A percentile compares a stretch with the other conserved stretches of the same genome.
phyloP scores from a whole-genome alignment of 2,888 invertebrate genomes.

The Strigamia maritima region DNA sequence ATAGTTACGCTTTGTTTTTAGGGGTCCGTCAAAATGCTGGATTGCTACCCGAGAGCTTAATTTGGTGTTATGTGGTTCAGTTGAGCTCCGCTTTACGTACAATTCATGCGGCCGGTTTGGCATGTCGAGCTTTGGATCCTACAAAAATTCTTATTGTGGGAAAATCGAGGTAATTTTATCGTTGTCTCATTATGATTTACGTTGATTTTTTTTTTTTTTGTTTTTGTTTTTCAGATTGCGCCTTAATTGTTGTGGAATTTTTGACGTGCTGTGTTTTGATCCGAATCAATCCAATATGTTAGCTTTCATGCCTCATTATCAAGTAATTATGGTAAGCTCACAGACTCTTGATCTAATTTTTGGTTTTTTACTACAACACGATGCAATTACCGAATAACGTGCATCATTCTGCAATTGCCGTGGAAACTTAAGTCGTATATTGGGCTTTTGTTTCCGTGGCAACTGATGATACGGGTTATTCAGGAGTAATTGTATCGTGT shows the following conservation, averaged over 20 bases:
- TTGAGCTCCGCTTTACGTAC: constrained; percentile 87
- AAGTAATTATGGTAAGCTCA: no score
- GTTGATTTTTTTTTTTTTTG: not conserved
- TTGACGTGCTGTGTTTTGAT: constrained; percentile 70
- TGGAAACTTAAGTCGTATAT: no score
- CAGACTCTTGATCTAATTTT: no score
- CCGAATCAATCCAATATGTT: constrained; percentile 64
- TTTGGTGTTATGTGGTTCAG: constrained; percentile 96
- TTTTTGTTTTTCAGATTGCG: constrained; percentile 60
- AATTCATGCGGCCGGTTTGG: constrained; percentile 76
- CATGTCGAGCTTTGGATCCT: constrained; percentile 81
- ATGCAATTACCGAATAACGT: no score
- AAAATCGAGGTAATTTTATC: constrained; percentile 50
- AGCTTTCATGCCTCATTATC: constrained; percentile 65
- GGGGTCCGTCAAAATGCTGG: constrained; percentile 54
- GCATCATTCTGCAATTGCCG: no score
- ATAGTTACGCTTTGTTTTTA: not conserved
- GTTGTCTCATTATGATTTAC: not conserved
- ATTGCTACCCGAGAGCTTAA: constrained; percentile 79
- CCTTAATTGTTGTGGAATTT: constrained; percentile 74
- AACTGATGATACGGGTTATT: no score
- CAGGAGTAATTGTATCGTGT: no score
- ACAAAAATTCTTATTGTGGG: constrained; percentile 83
- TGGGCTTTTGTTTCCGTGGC: no score
- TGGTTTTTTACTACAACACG: no score